phyloP scores from a whole-genome alignment of 2,888 invertebrate species.

The Sinohyriopsis cumingii region DNA sequence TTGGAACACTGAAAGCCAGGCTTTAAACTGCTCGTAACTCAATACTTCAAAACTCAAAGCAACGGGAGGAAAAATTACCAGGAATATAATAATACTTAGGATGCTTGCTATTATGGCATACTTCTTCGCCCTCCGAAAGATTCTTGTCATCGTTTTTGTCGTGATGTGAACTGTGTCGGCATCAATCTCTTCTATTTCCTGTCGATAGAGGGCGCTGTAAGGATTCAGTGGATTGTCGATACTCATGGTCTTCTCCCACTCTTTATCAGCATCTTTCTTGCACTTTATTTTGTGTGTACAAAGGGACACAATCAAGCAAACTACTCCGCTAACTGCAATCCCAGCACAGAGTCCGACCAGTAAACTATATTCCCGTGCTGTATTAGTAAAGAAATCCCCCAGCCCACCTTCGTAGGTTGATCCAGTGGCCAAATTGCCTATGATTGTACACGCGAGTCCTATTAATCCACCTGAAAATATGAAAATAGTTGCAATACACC shows the following conservation, averaged over 20 bases:
- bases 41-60: slow-evolving; percentile 35
- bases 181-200: slow-evolving; percentile 42
- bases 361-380: slow-evolving; percentile 53
- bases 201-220: slow-evolving; percentile 45
- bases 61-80: slow-evolving; percentile 36
- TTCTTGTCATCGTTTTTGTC: slow-evolving; percentile 32
- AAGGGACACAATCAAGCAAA: slow-evolving; percentile 54
- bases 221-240: slow-evolving; percentile 60
- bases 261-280: slow-evolving; percentile 31
- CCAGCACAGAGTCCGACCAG: slow-evolving; percentile 51
- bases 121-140: slow-evolving; percentile 30
- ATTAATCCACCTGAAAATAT: slow-evolving; percentile 44
- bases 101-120: slow-evolving; percentile 27
- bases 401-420: slow-evolving; percentile 52
- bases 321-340: slow-evolving; percentile 46
- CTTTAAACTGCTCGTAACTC: slow-evolving; percentile 29
- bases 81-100: slow-evolving; percentile 30
- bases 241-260: slow-evolving; percentile 57
- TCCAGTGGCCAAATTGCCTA: slow-evolving; percentile 43
- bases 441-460: slow-evolving; percentile 44
- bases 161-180: slow-evolving; percentile 25
- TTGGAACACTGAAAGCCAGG: slow-evolving; percentile 35
- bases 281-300: slow-evolving; percentile 44
- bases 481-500: no score
- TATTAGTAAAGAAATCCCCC: slow-evolving; percentile 52